Base-by-base conservation (phyloP, 2,888 invertebrate species). In the Brachynemurus nebulosus region DNA sequence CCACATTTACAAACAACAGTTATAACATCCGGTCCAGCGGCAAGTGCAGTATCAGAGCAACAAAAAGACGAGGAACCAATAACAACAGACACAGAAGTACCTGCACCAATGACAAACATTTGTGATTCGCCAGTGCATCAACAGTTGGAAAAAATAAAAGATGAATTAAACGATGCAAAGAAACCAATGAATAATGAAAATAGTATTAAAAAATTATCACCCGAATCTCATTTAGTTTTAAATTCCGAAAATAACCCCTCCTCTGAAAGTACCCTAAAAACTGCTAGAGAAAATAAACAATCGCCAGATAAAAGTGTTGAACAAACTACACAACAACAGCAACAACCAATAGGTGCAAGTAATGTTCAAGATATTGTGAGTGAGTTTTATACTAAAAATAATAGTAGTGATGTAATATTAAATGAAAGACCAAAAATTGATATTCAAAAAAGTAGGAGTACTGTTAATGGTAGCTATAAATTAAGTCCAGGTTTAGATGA, bases 401-500 rank as follows among this genome's bases (percentile, higher is more conserved):
- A n/a, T 11, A 17, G 18, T 27, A 21, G 27, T 40, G 30, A 30
- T 5, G n/a, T 30, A 6, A n/a, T n/a, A n/a, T 30, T 30, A 30
- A 30, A 11, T 12, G 42, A 42, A 17, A 37, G 21, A 37, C 44
- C 23, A 20, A 37, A 25, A 20, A 37, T 44, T 9, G 44, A 44
- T 16, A n/a, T 44, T 14, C 44, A 38, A 19, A 37, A 12, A 11
- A 21, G 18, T 35, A 19, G 35, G 2, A 42, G 35, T 34, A 30
- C 44, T 12, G 6, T 44, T 5, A 44, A 44, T 30, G 44, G 44
- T 27, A 34, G 37, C 16, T 42, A 35, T 20, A 42, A 42, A 50
- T 67, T 66, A 46, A 67, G 71, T 67, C 71, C 74, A 20, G 78
- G 76, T 53, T 69, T 72, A 49, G 85, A 85, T 44, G 86, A 86